Percentiles rank a stretch among this genome's conserved stretches.
These are phyloP conservation scores for Pavo muticus DNA, from an alignment of 2,113 vertebrate species.

Conservation along the genomic window DNA sequence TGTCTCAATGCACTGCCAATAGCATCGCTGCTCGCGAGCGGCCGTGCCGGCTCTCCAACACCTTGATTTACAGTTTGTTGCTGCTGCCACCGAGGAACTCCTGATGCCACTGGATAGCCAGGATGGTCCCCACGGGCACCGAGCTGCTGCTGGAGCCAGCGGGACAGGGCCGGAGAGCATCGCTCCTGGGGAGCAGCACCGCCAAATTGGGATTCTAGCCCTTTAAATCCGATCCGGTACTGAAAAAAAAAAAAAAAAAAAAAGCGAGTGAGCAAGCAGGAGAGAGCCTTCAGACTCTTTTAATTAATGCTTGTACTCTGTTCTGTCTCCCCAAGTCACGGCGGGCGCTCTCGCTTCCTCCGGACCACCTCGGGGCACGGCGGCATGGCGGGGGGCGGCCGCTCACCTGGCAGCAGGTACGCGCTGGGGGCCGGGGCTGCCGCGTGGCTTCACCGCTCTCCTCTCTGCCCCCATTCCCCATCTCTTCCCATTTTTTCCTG, in stretches of 20 bases:
- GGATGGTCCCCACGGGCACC: background rate
- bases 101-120: background rate
- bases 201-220: slow-evolving; percentile 78
- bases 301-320: slow-evolving; percentile 79
- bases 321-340: slow-evolving; percentile 68
- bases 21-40: background rate
- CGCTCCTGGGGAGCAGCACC: background rate
- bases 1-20: background rate
- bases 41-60: background rate
- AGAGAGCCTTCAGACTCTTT: slow-evolving; percentile 77
- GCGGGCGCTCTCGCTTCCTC: slow-evolving; percentile 60
- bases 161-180: background rate
- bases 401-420: slow-evolving; percentile 74
- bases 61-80: background rate
- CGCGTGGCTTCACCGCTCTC: slow-evolving; percentile 63
- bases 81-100: background rate
- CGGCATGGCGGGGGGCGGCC: slow-evolving; percentile 66
- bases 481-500: no score
- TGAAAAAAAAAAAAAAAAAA: slow-evolving; percentile 73
- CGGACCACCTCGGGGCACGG: slow-evolving; percentile 19
- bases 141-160: background rate
- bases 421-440: slow-evolving; percentile 40
- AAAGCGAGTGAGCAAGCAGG: slow-evolving; percentile 50
- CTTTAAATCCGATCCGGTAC: slow-evolving; percentile 81
- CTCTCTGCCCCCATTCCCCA: background rate